phyloP scores from a whole-genome alignment of 2,113 vertebrate species.

The Brienomyrus brachyistius region DNA sequence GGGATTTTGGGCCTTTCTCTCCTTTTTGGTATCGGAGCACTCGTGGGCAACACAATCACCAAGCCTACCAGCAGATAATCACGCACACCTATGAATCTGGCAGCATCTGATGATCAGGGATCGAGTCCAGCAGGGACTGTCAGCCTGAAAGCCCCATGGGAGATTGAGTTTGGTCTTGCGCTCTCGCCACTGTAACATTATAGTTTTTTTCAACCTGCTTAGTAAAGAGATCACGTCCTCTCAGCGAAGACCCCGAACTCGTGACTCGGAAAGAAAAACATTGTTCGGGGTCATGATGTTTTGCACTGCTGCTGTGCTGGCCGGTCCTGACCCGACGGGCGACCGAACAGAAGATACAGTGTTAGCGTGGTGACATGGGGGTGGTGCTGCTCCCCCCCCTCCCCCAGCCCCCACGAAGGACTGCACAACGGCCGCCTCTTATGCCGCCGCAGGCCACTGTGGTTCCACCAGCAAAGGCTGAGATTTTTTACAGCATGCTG shows the following conservation, averaged over 20 bases:
- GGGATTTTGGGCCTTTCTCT: not conserved
- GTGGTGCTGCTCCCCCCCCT: not conserved
- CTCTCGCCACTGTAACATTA: not conserved
- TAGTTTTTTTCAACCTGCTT: not conserved
- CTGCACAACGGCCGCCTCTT: constrained; percentile 32
- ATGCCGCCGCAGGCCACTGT: constrained; percentile 20
- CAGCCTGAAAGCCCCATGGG: not conserved
- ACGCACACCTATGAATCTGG: not conserved
- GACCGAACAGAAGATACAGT: constrained; percentile 32
- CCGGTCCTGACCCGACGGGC: constrained; percentile 24
- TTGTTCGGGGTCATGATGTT: constrained; percentile 22
- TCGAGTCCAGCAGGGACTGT: not conserved
- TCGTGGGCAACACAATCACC: not conserved
- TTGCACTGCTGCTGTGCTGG: constrained; percentile 10
- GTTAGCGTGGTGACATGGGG: constrained; percentile 14
- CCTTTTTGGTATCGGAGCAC: not conserved
- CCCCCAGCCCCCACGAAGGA: not conserved
- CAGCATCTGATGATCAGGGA: not conserved
- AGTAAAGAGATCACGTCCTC: not conserved
- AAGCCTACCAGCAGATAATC: not conserved
- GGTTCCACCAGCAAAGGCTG: not conserved
- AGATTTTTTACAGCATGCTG: constrained; percentile 8
- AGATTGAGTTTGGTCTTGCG: not conserved
- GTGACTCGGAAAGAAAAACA: constrained; percentile 24
- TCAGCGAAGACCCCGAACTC: not conserved